Evolutionary conservation across 2,888 invertebrate species (phyloP).

Genomic region (Ennomos erosarius): DNA sequence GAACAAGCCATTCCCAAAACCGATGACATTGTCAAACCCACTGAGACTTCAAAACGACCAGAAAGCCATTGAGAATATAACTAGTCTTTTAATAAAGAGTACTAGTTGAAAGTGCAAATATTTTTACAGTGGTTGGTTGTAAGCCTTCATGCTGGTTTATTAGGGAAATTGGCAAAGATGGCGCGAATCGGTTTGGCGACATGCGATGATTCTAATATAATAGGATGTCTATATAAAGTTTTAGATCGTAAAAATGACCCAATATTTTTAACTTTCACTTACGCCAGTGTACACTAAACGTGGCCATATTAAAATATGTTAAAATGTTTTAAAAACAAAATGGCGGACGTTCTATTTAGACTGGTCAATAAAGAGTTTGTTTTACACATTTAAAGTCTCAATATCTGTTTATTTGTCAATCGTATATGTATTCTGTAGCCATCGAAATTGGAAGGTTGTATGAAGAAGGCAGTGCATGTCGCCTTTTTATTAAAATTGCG

Average conservation of each 20-base stretch:
- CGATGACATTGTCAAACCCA: slow-evolving; percentile 65
- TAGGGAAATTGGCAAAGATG: slow-evolving; percentile 57
- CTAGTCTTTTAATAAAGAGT: background rate
- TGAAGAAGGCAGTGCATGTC: slow-evolving; percentile 13
- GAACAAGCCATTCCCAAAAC: slow-evolving; percentile 53
- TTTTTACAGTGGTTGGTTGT: background rate
- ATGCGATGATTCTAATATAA: slow-evolving; percentile 30
- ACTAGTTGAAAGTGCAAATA: slow-evolving; percentile 37
- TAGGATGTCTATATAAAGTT: too few relatives aligned
- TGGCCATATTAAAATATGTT: too few relatives aligned
- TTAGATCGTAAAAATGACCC: too few relatives aligned
- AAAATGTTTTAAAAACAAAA: too few relatives aligned
- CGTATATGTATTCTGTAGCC: too few relatives aligned
- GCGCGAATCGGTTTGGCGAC: slow-evolving; percentile 34
- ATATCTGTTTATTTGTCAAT: too few relatives aligned
- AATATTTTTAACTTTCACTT: too few relatives aligned
- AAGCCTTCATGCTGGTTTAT: slow-evolving; percentile 36
- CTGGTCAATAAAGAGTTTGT: too few relatives aligned
- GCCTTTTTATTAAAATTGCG: slow-evolving; percentile 11
- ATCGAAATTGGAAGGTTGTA: too few relatives aligned
- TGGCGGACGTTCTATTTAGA: too few relatives aligned
- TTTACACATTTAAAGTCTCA: too few relatives aligned
- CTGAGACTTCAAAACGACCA: slow-evolving; percentile 65
- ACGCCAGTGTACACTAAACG: too few relatives aligned
- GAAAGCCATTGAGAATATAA: slow-evolving; percentile 66